Base-by-base conservation (phyloP, 2,888 invertebrate genomes). In the Stomorhina lunata region DNA sequence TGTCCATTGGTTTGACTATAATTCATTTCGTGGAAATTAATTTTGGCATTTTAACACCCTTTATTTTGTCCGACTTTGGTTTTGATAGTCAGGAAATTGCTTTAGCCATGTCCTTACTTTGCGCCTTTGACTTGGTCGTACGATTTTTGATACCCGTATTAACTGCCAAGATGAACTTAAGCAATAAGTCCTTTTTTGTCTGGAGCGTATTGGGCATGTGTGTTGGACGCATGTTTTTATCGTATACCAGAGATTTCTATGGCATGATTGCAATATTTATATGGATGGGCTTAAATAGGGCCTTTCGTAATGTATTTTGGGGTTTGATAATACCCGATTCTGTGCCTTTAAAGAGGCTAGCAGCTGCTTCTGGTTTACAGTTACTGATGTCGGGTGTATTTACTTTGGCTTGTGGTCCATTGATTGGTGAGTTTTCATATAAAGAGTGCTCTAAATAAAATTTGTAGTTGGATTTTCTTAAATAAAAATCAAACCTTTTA, bases 31-130 rank as follows among this genome's bases (percentile, higher is more conserved):
- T 93, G 22, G 95, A 95, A 88, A 87, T 95, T 7, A 95, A 95
- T 88, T 95, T 95, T 88, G 94, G 95, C n/a, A 92, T 95, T 66
- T 87, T 95, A 69, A 95, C 95, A 0, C 95, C 95, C 0, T 95
- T 95, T 85, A 94, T 95, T 81, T 90, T 95, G 5, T 92, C 92
- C 29, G 95, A 95, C 84, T 94, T 94, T 86, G 93, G 94, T 7
- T 93, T 94, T 85, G 88, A 90, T 0, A 72, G 79, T 0, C 22
- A 78, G 6, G 81, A 95, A 89, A 93, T 94, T 0, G 95, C 95
- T 0, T 90, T 93, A 2, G 94, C 94, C 79, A 95, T 95, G 95
- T 95, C 95, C 0, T 89, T 94, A 45, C 90, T 95, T 80, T 95
- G 93, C 0, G 93, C 93, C 29, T 92, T 94, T 12, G 95, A 95